Evolutionary conservation across 2,113 vertebrate species (phyloP), one percentile per base, ranked within the genome.

Genomic region (Enhydra lutris): DNA sequence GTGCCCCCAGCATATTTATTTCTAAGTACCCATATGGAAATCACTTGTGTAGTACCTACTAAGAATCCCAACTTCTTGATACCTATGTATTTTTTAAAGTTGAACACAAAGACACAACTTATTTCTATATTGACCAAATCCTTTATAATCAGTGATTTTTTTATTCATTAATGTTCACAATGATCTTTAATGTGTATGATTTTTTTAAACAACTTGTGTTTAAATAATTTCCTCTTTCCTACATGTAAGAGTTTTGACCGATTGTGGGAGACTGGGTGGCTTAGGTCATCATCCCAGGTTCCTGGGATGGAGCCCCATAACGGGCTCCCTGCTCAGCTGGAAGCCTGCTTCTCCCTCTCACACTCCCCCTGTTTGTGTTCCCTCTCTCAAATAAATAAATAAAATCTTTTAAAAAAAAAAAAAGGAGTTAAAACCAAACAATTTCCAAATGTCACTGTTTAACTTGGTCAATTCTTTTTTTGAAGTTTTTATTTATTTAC

Each of bases 11-110:
- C n/a, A 69, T 36, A 69, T 69, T 69, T 26, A 21, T 45, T 71
- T 83, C 69, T 36, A 95, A 45, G 2, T 52, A 90, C 63, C 50
- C 76, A 47, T 13, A 94, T 57, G n/a, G 17, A 88, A 94, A 80
- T 80, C 95, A 89, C 95, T 74, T 94, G 45, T 95, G 7, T 20
- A 94, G 12, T 15, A 59, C 14, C 63, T 78, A 31, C 29, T 71
- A 79, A 92, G 13, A 93, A 97, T 97, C 29, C n/a, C 83, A 8
- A 79, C 12, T 87, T 95, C 89, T 95, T 6, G 55, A 86, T 17
- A 71, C 15, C 11, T 29, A 69, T 4, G 7, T 45, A 5, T 81
- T 92, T 88, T 79, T 74, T 26, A 74, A 81, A 42, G n/a, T 42
- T 89, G 18, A 69, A 80, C 59, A 67, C 8, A 82, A 88, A 81